phyloP scores from a whole-genome alignment of 2,888 invertebrate genomes.

The Meliscaeva auricollis region DNA sequence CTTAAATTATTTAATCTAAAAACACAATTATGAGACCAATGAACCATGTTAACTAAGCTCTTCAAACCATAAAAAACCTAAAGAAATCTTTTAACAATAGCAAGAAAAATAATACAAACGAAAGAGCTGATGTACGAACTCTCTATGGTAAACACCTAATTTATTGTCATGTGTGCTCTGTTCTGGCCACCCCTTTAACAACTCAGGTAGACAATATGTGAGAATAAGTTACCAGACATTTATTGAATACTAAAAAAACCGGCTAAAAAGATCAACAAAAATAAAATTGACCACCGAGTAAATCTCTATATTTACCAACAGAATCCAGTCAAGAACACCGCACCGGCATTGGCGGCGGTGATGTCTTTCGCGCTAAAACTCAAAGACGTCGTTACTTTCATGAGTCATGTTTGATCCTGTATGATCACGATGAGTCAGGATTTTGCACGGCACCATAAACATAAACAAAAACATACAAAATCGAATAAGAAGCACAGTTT shows the following conservation, averaged over 20 bases:
- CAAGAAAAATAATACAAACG: conserved; percentile 17
- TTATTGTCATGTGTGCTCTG: conserved; percentile 51
- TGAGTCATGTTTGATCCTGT: conserved; percentile 72
- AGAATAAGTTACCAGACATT: conserved; percentile 48
- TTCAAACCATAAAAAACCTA: conserved; percentile 22
- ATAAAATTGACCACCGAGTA: conserved; percentile 41
- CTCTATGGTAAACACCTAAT: conserved; percentile 64
- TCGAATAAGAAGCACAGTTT: conserved; percentile 13
- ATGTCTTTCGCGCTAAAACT: conserved; percentile 26
- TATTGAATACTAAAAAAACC: conserved; percentile 46
- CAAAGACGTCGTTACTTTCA: conserved; percentile 41
- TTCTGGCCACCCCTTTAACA: conserved; percentile 32
- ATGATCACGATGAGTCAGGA: conserved; percentile 65
- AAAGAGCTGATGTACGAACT: conserved; percentile 69
- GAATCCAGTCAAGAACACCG: neutral
- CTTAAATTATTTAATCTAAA: conserved; percentile 31
- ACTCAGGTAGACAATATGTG: conserved; percentile 33
- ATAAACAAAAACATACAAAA: conserved; percentile 44
- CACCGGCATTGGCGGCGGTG: conserved; percentile 17
- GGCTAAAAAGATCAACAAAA: conserved; percentile 27
- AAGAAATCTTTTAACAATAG: conserved; percentile 1
- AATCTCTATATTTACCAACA: conserved; percentile 53
- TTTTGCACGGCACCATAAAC: conserved; percentile 38
- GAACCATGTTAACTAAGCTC: conserved; percentile 39
- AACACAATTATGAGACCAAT: conserved; percentile 39